Percentiles rank a stretch among this genome's conserved stretches.
phyloP scores from a whole-genome alignment of 2,888 invertebrate species.

The Drosophila anomalata region DNA sequence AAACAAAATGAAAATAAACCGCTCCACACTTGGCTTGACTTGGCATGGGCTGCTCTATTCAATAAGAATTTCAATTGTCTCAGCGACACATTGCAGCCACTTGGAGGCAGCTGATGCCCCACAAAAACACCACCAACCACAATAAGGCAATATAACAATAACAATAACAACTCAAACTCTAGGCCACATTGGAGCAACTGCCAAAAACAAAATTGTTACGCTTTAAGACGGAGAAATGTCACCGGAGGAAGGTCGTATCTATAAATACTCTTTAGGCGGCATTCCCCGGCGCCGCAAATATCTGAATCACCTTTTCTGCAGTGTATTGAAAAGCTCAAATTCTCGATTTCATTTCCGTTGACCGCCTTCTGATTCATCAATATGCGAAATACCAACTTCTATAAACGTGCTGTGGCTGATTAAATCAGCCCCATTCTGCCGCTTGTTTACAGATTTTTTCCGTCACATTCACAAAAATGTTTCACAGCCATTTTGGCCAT shows the following conservation, averaged over 20 bases:
- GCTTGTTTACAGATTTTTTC: conserved; percentile 61
- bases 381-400: background rate
- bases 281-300: background rate
- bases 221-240: conserved; percentile 13
- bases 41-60: conserved; percentile 17
- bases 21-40: conserved; percentile 32
- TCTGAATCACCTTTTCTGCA: conserved; percentile 10
- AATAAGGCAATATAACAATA: conserved; percentile 17
- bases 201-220: conserved; percentile 1
- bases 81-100: conserved; percentile 39
- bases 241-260: background rate
- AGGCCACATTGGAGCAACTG: background rate
- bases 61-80: conserved; percentile 44
- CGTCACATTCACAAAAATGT: conserved; percentile 62
- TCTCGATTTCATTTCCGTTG: conserved; percentile 66
- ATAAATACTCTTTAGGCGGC: background rate
- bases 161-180: conserved; percentile 37
- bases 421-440: conserved; percentile 64
- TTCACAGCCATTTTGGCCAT: conserved; percentile 65
- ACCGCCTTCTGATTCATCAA: conserved; percentile 66
- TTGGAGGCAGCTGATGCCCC: conserved; percentile 63
- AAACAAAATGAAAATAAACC: conserved; percentile 35
- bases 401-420: conserved; percentile 42
- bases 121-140: conserved; percentile 18
- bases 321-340: conserved; percentile 29